These are phyloP conservation scores for Drosophila paramelanica DNA, from an alignment of 2,888 invertebrate species.

Conservation along the genomic window DNA sequence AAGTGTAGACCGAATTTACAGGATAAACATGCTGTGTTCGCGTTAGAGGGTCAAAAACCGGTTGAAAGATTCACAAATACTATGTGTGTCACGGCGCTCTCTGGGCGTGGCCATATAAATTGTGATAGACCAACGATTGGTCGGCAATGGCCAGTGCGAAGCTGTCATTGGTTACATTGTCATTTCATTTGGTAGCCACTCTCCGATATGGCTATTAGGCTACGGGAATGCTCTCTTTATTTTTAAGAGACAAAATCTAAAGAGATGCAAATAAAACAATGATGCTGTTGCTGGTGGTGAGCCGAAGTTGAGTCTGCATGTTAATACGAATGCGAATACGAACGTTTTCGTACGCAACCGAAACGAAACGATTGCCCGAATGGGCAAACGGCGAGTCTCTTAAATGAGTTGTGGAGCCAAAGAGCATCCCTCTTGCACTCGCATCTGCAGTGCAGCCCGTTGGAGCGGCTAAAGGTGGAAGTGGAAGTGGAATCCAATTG, in stretches of 20 bases:
- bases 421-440: slow-evolving; percentile 43
- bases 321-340: background rate
- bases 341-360: background rate
- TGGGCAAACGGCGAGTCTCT: slow-evolving; percentile 25
- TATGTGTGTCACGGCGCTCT: background rate
- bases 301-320: background rate
- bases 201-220: background rate
- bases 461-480: slow-evolving; percentile 40
- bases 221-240: slow-evolving; percentile 24
- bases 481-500: slow-evolving; percentile 50
- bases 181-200: background rate
- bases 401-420: slow-evolving; percentile 26
- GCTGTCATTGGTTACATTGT: slow-evolving; percentile 27
- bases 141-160: slow-evolving; percentile 12
- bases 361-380: slow-evolving; percentile 12
- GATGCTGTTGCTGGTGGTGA: background rate
- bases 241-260: slow-evolving; percentile 19
- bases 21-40: slow-evolving; percentile 1
- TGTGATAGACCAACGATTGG: slow-evolving; percentile 38
- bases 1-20: background rate
- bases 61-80: background rate
- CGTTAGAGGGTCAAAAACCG: slow-evolving; percentile 11
- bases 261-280: slow-evolving; percentile 22
- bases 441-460: slow-evolving; percentile 19
- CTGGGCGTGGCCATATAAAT: slow-evolving; percentile 25